A percentile compares a stretch with the other conserved stretches of the same genome.
Evolutionary conservation across 1,140 invertebrate species (phyloP).

Genomic region (Temnothorax longispinosus): DNA sequence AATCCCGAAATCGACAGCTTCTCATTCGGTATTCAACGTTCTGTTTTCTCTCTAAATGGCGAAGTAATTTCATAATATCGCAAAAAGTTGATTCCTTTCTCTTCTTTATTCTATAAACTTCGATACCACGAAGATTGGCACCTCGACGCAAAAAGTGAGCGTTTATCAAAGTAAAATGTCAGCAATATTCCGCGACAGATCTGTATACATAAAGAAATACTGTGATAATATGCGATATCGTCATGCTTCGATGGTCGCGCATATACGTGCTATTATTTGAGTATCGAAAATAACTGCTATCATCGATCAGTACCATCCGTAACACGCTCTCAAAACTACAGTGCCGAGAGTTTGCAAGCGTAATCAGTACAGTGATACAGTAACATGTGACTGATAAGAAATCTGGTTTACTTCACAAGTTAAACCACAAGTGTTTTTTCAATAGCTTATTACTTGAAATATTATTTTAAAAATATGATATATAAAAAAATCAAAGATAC

Average conservation of each 20-base stretch:
- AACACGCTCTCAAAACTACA: background rate
- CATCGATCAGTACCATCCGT: background rate
- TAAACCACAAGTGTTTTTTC: background rate
- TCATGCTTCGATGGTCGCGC: background rate
- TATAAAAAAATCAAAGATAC: background rate
- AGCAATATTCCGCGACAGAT: background rate
- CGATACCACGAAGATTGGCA: background rate
- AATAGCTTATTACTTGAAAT: background rate
- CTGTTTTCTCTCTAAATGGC: background rate
- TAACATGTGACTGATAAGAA: constrained; percentile 28
- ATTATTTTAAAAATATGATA: background rate
- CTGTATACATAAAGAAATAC: background rate
- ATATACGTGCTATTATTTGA: background rate
- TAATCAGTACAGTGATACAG: background rate
- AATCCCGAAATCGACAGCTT: background rate
- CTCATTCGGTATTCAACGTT: background rate
- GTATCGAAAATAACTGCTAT: constrained; percentile 20
- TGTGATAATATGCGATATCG: background rate
- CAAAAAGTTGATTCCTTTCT: constrained; percentile 24
- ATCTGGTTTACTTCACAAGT: background rate
- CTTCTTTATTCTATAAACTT: background rate
- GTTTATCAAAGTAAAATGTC: constrained; percentile 1
- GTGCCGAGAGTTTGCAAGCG: background rate
- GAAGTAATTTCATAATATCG: background rate
- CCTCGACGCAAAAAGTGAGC: background rate